phyloP scores from a whole-genome alignment of 2,113 vertebrate species.

The Prunella fulvescens region DNA sequence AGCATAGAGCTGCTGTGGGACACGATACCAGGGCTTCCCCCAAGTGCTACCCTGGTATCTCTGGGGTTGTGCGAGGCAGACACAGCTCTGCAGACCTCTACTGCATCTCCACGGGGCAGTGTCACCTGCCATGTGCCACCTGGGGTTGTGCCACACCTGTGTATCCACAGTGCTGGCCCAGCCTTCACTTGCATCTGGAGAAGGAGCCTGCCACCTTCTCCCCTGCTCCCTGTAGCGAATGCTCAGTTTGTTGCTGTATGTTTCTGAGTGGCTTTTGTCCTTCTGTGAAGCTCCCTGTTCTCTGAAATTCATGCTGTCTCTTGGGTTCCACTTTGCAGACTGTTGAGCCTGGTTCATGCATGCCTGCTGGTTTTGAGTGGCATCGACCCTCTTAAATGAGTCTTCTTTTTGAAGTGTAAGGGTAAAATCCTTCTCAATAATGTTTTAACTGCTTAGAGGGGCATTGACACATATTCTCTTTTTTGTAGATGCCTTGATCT shows the following conservation, averaged over 20 bases:
- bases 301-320: constrained; percentile 65
- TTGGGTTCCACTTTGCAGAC: constrained; percentile 67
- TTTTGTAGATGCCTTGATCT: not conserved
- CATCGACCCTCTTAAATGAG: constrained; percentile 66
- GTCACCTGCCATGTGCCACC: not conserved
- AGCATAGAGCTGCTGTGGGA: fast-evolving
- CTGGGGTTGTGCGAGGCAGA: fast-evolving
- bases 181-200: not conserved
- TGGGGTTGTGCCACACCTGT: not conserved
- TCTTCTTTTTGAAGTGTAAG: constrained; percentile 68
- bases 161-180: not conserved
- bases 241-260: constrained; percentile 48
- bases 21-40: not conserved
- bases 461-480: constrained; percentile 40
- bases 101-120: not conserved
- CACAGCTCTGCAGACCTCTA: not conserved
- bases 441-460: constrained; percentile 65
- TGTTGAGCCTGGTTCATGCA: constrained; percentile 70
- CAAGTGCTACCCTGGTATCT: not conserved
- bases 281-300: constrained; percentile 66
- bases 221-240: not conserved
- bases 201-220: not conserved
- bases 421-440: constrained; percentile 67
- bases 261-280: constrained; percentile 61
- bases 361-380: constrained; percentile 67